phyloP scores from a whole-genome alignment of 2,113 vertebrate species.

The Talpa occidentalis region DNA sequence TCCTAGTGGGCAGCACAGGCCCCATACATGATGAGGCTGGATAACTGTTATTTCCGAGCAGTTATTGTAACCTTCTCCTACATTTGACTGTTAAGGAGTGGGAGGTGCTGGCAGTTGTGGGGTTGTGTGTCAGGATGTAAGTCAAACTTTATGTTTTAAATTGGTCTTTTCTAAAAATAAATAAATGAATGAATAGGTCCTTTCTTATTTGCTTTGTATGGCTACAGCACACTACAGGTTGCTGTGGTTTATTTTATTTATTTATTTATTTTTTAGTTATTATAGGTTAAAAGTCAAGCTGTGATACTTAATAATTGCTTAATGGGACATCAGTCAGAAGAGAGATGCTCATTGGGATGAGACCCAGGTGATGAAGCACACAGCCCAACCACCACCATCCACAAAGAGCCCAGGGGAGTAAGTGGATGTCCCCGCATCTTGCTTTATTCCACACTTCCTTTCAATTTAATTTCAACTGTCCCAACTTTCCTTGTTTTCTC shows the following conservation, averaged over 20 bases:
- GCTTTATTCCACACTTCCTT: neutral
- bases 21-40: neutral
- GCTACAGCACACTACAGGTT: too few relatives aligned
- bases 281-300: neutral
- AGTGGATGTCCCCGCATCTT: rapidly evolving
- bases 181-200: too few relatives aligned
- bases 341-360: neutral
- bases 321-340: neutral
- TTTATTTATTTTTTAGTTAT: neutral
- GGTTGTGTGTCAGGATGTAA: neutral
- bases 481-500: neutral
- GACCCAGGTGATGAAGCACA: neutral
- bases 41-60: neutral
- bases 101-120: neutral
- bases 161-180: too few relatives aligned
- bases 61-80: neutral
- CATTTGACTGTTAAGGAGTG: neutral
- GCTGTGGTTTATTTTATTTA: neutral
- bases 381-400: neutral
- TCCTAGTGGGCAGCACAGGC: neutral
- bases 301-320: neutral
- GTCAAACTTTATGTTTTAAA: neutral
- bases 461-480: neutral
- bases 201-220: neutral
- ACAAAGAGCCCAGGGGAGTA: rapidly evolving